Base-by-base conservation (phyloP, 1,140 invertebrate species). In the Homalodisca vitripennis region DNA sequence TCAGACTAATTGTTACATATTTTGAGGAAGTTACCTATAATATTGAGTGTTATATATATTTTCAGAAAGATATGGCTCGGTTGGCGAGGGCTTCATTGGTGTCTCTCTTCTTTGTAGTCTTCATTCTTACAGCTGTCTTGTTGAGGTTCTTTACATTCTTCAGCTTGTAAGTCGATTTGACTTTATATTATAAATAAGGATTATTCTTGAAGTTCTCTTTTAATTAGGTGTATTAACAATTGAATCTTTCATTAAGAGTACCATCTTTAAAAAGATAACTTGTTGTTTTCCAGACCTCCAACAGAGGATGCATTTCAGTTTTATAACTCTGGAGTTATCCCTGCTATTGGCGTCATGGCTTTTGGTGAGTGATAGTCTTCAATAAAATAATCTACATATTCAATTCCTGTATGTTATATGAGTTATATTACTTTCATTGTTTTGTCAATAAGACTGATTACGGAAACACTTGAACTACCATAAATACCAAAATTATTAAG, bases 341-440 rank as follows among this genome's bases (percentile, higher is more conserved):
- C 92, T 68, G 88, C 92, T n/a, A 87, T 93, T 41, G 92, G 90
- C 69, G 92, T 95, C 71, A 92, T 94, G 87, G 89, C 92, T 20
- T 94, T 94, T 81, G 89, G 89, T 91, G 81, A 83, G 81, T 77
- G 29, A 41, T n/a, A n/a, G n/a, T n/a, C n/a, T n/a, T n/a, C n/a
- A n/a, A n/a, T n/a, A n/a, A n/a, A n/a, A n/a, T n/a, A n/a, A n/a
- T n/a, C n/a, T n/a, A n/a, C n/a, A n/a, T n/a, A n/a, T n/a, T n/a
- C n/a, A n/a, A n/a, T n/a, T n/a, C n/a, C n/a, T n/a, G n/a, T n/a
- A n/a, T n/a, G n/a, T n/a, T n/a, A n/a, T n/a, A n/a, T n/a, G n/a
- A n/a, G n/a, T n/a, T n/a, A n/a, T n/a, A n/a, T n/a, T n/a, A n/a
- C n/a, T n/a, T n/a, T n/a, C n/a, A n/a, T n/a, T n/a, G n/a, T n/a